These are phyloP conservation scores for Aspidoscelis tigris DNA, from an alignment of 2,113 vertebrate genomes.

Conservation along the genomic window DNA sequence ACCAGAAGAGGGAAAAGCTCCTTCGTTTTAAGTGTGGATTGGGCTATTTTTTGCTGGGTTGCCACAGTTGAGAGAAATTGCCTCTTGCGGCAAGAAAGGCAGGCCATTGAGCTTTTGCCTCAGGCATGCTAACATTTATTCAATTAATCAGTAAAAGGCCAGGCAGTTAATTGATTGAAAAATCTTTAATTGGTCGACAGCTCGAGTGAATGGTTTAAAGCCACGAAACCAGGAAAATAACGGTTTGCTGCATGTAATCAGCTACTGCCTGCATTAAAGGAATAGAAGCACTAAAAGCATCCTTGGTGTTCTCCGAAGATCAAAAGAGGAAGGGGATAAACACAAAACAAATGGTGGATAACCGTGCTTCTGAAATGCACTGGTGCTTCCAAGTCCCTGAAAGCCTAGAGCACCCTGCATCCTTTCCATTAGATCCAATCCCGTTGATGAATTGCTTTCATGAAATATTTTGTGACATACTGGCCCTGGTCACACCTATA, in stretches of 20 bases:
- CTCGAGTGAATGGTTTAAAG: neutral
- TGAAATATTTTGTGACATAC: no score
- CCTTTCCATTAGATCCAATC: no score
- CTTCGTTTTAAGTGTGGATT: no score
- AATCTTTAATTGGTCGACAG: constrained; percentile 3
- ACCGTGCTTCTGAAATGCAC: no score
- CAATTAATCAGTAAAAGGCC: constrained; percentile 16
- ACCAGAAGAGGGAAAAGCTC: neutral
- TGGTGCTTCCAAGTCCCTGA: no score
- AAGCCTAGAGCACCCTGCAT: no score
- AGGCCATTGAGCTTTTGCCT: neutral
- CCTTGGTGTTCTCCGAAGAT: no score
- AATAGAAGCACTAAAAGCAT: no score
- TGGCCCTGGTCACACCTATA: no score
- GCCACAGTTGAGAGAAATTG: neutral
- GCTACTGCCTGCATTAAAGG: neutral
- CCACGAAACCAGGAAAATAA: constrained; percentile 2
- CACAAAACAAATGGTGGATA: no score
- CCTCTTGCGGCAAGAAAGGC: neutral
- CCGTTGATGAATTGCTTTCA: no score
- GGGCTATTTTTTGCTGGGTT: neutral
- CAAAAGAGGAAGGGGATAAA: no score
- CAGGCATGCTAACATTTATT: neutral
- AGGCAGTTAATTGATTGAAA: constrained; percentile 9
- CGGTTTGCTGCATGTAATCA: neutral